Percentiles rank a stretch among this genome's conserved stretches.
Evolutionary conservation across 2,888 invertebrate genomes (phyloP).

Genomic region (Nycteola revayana): DNA sequence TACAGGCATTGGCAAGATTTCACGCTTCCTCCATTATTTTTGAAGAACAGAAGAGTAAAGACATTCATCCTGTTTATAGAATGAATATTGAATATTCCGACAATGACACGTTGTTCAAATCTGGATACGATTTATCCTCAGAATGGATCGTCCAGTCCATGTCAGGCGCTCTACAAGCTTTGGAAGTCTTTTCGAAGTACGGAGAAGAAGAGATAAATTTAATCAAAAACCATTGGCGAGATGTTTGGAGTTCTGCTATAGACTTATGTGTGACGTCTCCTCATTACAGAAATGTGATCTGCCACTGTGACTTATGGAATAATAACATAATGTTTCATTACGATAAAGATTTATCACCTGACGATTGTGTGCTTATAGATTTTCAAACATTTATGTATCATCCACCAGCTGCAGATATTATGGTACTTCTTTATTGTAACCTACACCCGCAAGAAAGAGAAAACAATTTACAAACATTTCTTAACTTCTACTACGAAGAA

Average conservation of each 20-base stretch:
- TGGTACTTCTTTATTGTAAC: constrained; percentile 79
- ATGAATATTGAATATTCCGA: constrained; percentile 50
- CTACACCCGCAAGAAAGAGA: constrained; percentile 71
- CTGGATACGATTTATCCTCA: constrained; percentile 50
- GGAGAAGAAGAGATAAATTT: constrained; percentile 30
- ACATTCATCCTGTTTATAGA: constrained; percentile 40
- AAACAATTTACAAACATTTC: constrained; percentile 66
- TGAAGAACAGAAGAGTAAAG: constrained; percentile 64
- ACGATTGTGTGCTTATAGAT: constrained; percentile 85
- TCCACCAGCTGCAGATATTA: constrained; percentile 85
- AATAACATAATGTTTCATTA: constrained; percentile 84
- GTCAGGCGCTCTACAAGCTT: constrained; percentile 54
- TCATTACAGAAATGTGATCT: constrained; percentile 74
- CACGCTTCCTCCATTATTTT: constrained; percentile 78
- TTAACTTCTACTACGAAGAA: constrained; percentile 81
- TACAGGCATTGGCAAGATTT: constrained; percentile 70
- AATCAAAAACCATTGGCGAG: constrained; percentile 52
- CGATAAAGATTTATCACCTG: constrained; percentile 46
- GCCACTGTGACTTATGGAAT: constrained; percentile 84
- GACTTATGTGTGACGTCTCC: constrained; percentile 46
- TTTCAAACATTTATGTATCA: constrained; percentile 85
- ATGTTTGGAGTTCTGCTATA: constrained; percentile 54
- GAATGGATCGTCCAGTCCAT: constrained; percentile 65
- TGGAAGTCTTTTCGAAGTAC: constrained; percentile 58
- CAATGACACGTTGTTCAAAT: constrained; percentile 41